Base-by-base conservation (phyloP, 2,797 vertebrate genomes). In the Salmo trutta region DNA sequence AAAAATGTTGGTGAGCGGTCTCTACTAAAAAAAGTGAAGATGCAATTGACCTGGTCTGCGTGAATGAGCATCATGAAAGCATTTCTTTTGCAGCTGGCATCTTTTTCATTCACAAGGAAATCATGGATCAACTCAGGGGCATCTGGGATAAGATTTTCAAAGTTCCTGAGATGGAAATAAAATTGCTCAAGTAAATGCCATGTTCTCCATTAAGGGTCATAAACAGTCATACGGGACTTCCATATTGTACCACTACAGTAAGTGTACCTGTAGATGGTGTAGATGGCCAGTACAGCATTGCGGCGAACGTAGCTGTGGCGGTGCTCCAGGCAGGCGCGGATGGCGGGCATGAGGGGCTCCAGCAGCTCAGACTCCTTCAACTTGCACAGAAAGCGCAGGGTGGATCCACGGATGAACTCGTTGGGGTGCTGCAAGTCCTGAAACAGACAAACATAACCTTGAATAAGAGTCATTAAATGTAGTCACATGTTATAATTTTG, bases 11-110 rank as follows among this genome's bases (percentile, higher is more conserved):
- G 4, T 54, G 6, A 56, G 33, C 7, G 14, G 59, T 5, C 21
- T 12, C 59, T 24, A 21, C 12, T 24, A 4, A 12, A 64, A 21
- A 64, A 64, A 27, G 62, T 56, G 54, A 21, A 1, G 2, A 29
- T 66, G 59, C 64, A 21, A 83, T 89, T 54, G 79, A 99, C 98
- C 96, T 99, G 98, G 91, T 99, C 98, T 69, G 98, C 98, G 83
- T 99, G 98, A 90, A 99, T 99, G 70, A 99, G 90, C 98, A 99
- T 99, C 98, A 99, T 99, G 93, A 99, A 99, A 17, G 98, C 98
- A 80, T 99, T 99, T 91, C 98, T 96, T 92, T 99, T 99, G 91
- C 98, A 99, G 90, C 98, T 99, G 82, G 98, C 97, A 86, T 99
- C 98, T 90, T 99, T 99, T 88, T 99, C 98, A 85, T 99, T 99